Percentiles rank a stretch among this genome's conserved stretches.
Conservation (phyloP, 64 coral and sea anemone genomes). For the Platygyra sinensis region DNA sequence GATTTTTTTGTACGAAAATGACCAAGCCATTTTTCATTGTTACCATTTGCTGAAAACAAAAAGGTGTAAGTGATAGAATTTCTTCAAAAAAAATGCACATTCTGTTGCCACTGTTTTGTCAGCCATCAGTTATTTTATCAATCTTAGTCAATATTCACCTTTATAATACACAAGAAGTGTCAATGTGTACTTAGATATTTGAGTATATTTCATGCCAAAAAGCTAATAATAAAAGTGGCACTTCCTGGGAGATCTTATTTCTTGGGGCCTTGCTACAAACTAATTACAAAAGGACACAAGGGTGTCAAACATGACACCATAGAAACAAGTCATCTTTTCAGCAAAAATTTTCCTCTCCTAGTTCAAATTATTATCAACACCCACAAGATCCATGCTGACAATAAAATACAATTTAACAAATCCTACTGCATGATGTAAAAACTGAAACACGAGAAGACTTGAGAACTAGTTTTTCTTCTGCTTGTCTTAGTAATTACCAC, state of each 20-base stretch:
- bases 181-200: not conserved
- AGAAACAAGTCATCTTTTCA: slow-evolving; percentile 6
- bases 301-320: not conserved
- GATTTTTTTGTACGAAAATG: not conserved
- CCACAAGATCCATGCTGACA: not conserved
- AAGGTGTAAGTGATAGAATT: not conserved
- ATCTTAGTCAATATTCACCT: slow-evolving; percentile 1
- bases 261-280: not conserved
- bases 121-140: not conserved
- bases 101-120: not conserved
- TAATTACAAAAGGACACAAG: not conserved
- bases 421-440: not conserved
- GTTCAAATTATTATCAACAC: not conserved
- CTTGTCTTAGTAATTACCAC: slow-evolving; percentile 2
- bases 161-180: not conserved
- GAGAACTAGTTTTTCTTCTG: not conserved
- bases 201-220: slow-evolving; percentile 31
- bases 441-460: not conserved
- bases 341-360: slow-evolving; percentile 8
- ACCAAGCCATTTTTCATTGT: not conserved
- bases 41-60: not conserved
- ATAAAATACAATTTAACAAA: not conserved
- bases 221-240: not conserved
- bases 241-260: not conserved
- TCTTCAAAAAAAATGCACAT: not conserved